Evolutionary conservation across 2,888 invertebrate species (phyloP).

Genomic region (Coremacera marginata): DNA sequence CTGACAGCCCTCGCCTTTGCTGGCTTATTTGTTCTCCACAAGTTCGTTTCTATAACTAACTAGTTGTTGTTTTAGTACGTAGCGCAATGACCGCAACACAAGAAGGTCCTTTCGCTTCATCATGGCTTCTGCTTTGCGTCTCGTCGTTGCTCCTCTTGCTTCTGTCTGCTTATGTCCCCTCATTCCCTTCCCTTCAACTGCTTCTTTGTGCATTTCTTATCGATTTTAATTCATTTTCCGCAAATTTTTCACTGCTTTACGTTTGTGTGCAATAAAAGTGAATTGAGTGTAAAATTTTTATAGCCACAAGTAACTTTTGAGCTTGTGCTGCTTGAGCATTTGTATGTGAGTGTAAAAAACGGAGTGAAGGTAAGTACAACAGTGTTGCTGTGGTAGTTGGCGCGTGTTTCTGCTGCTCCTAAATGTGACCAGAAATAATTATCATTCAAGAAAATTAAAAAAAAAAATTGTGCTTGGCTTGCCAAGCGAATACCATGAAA

Average conservation of each 20-base stretch:
- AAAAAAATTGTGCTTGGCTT: too few relatives aligned
- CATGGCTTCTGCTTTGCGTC: not conserved
- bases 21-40: too few relatives aligned
- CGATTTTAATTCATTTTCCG: constrained; percentile 51
- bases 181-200: too few relatives aligned
- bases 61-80: not conserved
- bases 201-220: constrained; percentile 27
- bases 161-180: too few relatives aligned
- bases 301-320: constrained; percentile 28
- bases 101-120: not conserved
- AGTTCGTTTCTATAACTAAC: too few relatives aligned
- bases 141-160: too few relatives aligned
- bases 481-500: too few relatives aligned
- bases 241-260: constrained; percentile 18
- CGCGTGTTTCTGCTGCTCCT: not conserved
- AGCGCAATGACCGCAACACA: not conserved
- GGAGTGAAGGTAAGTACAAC: not conserved
- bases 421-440: not conserved
- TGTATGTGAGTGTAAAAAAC: constrained; percentile 13
- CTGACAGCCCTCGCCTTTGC: too few relatives aligned
- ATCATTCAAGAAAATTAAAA: not conserved
- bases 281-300: constrained; percentile 53
- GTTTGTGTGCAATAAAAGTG: constrained; percentile 48
- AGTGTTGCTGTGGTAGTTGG: not conserved
- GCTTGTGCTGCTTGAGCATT: not conserved